phyloP scores from a whole-genome alignment of 2,888 invertebrate species.

The Macropis europaea region DNA sequence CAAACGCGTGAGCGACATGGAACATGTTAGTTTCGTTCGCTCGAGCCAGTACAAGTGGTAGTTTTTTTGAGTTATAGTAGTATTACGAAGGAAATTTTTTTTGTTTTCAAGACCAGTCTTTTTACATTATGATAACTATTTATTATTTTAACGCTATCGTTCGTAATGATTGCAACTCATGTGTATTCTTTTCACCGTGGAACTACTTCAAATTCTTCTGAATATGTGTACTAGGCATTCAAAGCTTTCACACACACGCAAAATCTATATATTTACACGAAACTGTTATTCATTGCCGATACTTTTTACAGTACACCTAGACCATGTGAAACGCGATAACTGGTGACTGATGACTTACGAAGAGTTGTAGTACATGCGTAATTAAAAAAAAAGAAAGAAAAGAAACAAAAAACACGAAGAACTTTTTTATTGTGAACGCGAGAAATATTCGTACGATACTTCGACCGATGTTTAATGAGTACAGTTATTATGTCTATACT shows the following conservation, averaged over 20 bases:
- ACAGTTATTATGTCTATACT: conserved; percentile 1
- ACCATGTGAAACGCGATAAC: background rate
- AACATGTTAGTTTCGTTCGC: conserved; percentile 30
- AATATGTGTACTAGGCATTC: background rate
- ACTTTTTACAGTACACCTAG: conserved; percentile 9
- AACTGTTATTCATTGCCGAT: conserved; percentile 1
- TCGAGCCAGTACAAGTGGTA: conserved; percentile 59
- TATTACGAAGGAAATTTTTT: conserved; percentile 45
- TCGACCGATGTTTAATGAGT: background rate
- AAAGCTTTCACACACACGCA: background rate
- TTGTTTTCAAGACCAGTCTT: conserved; percentile 44
- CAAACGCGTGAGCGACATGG: conserved; percentile 4
- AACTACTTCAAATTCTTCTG: background rate
- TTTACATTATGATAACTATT: conserved; percentile 61
- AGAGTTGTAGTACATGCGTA: conserved; percentile 5
- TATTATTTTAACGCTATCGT: conserved; percentile 66
- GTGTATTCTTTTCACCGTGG: background rate
- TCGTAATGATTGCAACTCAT: conserved; percentile 15
- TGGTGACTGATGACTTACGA: conserved; percentile 7
- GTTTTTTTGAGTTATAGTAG: conserved; percentile 46
- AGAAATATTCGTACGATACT: conserved; percentile 4
- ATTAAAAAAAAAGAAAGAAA: too few species aligned
- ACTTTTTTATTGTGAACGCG: conserved; percentile 7
- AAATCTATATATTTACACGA: conserved; percentile 10
- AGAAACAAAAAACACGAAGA: too few species aligned